phyloP scores from a whole-genome alignment of 2,113 vertebrate species.

The Chrysemys picta region DNA sequence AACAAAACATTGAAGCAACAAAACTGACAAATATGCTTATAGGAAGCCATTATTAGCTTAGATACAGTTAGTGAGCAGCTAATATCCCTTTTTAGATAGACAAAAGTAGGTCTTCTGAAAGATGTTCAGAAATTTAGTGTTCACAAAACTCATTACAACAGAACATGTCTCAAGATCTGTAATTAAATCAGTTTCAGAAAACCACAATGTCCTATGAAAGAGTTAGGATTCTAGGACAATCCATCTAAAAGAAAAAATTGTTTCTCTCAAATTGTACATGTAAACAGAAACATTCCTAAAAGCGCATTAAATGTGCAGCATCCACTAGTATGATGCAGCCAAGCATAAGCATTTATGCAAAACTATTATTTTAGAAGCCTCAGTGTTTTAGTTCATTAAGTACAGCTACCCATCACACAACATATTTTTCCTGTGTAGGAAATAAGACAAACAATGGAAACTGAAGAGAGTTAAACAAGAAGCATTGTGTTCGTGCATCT shows the following conservation, averaged over 20 bases:
- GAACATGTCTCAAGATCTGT: background rate
- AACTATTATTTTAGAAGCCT: background rate
- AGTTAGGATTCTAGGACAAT: background rate
- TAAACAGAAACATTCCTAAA: background rate
- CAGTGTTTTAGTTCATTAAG: background rate
- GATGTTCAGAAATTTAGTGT: background rate
- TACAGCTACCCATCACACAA: background rate
- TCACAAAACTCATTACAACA: background rate
- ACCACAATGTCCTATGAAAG: background rate
- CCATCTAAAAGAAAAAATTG: background rate
- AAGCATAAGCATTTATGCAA: background rate
- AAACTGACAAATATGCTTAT: slow-evolving; percentile 21
- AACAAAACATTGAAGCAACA: slow-evolving; percentile 36
- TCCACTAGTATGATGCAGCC: background rate
- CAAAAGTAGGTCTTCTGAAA: background rate
- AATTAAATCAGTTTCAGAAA: slow-evolving; percentile 8
- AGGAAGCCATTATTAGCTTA: slow-evolving; percentile 8
- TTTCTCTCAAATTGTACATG: background rate
- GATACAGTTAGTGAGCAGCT: slow-evolving; percentile 45
- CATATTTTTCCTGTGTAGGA: background rate
- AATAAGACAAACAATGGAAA: background rate
- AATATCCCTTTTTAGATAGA: background rate
- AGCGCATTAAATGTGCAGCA: background rate
- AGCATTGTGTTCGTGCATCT: background rate
- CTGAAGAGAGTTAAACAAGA: background rate